Base-by-base conservation (phyloP, 2,113 vertebrate species). In the Strigops habroptila region DNA sequence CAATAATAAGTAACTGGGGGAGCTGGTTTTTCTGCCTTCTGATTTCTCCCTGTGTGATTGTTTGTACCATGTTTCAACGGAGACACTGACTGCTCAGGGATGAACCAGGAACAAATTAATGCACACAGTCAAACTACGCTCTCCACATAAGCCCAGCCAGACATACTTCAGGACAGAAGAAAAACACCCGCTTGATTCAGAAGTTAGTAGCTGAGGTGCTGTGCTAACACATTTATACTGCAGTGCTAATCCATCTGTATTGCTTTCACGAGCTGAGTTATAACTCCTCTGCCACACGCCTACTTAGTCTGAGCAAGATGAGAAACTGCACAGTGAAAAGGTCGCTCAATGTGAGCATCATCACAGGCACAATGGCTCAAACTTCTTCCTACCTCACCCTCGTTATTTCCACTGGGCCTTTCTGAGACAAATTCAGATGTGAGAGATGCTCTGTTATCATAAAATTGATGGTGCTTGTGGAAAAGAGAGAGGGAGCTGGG, bases 151-250 rank as follows among this genome's bases (percentile, higher is more conserved):
- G 48, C 70, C 74, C 78, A 31, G 48, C 33, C 92, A 85, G 65
- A 85, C 2, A 1, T n/a, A 35, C n/a, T 85, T 23, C 39, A 90
- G 70, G 70, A 73, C 27, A 71, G 92, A 55, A 94, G 62, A 12
- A 75, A 68, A 93, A 93, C 70, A 89, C 48, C 65, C 79, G 87
- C 78, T 82, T 35, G 65, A 8, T 55, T 90, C 62, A 51, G 62
- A 39, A 90, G 65, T 57, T 41, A 14, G n/a, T 77, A 79, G 70
- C 62, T 33, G 51, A 55, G 78, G 39, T 55, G 65, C 84, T 92
- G 77, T 70, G 95, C 87, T 83, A 59, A 78, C 80, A 88, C 53
- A 19, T 57, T 81, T 24, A 17, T 18, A 10, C 49, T 39, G 37
- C 64, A 1, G 0, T 6, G 53, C 33, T 89, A 63, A 33, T 37